Evolutionary conservation across 2,113 vertebrate genomes (phyloP).

Genomic region (Bubalus kerabau): DNA sequence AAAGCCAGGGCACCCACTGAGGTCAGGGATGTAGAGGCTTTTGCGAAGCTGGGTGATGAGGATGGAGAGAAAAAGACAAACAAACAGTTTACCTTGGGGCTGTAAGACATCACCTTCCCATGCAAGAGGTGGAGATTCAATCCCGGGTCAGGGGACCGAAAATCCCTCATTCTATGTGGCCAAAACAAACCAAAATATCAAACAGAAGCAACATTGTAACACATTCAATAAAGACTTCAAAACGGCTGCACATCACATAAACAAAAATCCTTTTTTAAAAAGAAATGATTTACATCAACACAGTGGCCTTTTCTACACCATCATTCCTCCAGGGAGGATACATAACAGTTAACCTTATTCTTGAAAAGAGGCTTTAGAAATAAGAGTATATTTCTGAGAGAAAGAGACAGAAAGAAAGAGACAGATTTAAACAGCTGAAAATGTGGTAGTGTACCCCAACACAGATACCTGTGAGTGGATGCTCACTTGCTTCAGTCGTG

Average conservation of each 20-base stretch:
- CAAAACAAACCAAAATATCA: background rate
- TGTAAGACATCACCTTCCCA: rapidly evolving
- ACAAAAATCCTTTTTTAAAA: background rate
- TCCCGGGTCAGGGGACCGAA: background rate
- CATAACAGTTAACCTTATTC: background rate
- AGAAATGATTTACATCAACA: background rate
- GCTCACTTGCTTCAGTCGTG: background rate
- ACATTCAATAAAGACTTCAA: background rate
- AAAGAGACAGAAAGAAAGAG: background rate
- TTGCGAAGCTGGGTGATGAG: background rate
- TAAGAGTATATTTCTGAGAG: background rate
- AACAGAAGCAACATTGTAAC: background rate
- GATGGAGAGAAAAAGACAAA: background rate
- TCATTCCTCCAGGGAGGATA: background rate
- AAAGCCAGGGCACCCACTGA: rapidly evolving
- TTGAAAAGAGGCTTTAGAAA: background rate
- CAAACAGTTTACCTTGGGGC: background rate
- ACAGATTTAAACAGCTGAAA: background rate
- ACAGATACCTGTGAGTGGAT: background rate
- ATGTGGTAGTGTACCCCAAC: background rate
- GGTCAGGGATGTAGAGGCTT: background rate
- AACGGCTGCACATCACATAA: background rate
- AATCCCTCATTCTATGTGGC: background rate
- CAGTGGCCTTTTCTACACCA: background rate
- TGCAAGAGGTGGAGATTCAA: background rate